phyloP scores from a whole-genome alignment of 2,888 invertebrate species.

The Ectemnius cavifrons region DNA sequence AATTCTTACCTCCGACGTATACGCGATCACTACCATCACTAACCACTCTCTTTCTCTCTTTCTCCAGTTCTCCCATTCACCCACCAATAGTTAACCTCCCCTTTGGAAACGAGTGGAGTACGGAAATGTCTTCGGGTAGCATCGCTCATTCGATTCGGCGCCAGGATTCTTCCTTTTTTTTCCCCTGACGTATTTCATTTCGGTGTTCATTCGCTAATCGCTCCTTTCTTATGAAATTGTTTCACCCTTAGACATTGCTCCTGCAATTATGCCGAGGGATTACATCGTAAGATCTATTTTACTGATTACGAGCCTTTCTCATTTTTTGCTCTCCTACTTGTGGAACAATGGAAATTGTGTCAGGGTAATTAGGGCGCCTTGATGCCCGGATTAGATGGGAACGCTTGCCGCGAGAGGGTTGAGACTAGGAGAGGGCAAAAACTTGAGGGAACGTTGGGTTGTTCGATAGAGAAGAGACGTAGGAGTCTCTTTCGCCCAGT shows the following conservation, averaged over 20 bases:
- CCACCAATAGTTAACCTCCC: no score
- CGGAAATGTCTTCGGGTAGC: neutral
- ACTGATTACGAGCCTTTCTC: neutral
- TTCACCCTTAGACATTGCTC: neutral
- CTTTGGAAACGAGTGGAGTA: neutral
- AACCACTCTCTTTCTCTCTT: constrained; percentile 26
- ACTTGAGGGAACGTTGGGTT: constrained; percentile 46
- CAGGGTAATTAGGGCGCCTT: constrained; percentile 36
- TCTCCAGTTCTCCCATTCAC: constrained; percentile 2
- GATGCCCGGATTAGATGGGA: neutral
- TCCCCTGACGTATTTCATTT: neutral
- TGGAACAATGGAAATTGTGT: constrained; percentile 5
- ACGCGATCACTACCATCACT: constrained; percentile 47
- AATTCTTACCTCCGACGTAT: constrained; percentile 68
- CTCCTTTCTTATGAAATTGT: neutral
- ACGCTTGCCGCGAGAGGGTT: constrained; percentile 8
- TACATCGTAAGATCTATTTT: neutral
- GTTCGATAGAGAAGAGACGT: constrained; percentile 58
- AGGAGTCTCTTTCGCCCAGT: constrained; percentile 67
- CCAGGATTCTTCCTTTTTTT: constrained; percentile 1
- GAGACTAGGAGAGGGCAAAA: constrained; percentile 7
- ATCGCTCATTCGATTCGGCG: neutral
- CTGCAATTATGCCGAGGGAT: neutral
- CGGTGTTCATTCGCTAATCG: neutral
- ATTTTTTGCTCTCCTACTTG: constrained; percentile 15